Evolutionary conservation across 2,888 invertebrate species (phyloP).

Genomic region (Phlogophora meticulosa): DNA sequence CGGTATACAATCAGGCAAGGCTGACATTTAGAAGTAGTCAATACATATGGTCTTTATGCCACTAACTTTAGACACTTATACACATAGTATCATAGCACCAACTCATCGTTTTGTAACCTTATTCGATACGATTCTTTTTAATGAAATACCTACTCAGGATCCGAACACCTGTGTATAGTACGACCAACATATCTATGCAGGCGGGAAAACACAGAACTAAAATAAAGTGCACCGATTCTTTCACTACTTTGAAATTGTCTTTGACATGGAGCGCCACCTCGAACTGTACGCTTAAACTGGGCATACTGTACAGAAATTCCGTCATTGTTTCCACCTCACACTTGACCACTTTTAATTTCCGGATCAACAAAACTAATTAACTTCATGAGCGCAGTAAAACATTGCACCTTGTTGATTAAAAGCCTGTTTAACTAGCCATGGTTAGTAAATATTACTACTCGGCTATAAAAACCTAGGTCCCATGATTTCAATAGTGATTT

Average conservation of each 20-base stretch:
- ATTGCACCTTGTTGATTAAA: conserved; percentile 54
- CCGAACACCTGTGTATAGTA: no score
- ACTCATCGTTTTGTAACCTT: no score
- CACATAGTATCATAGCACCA: neutral
- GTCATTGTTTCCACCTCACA: conserved; percentile 2
- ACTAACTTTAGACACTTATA: neutral
- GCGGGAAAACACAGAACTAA: no score
- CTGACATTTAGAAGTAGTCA: conserved; percentile 4
- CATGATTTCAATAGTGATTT: conserved; percentile 36
- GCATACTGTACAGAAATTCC: neutral
- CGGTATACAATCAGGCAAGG: neutral
- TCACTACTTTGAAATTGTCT: no score
- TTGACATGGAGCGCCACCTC: no score
- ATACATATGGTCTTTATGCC: neutral
- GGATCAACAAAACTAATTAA: conserved; percentile 41
- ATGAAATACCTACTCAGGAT: no score
- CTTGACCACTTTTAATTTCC: conserved; percentile 43
- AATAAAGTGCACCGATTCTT: no score
- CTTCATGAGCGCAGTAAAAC: conserved; percentile 42
- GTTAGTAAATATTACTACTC: conserved; percentile 36
- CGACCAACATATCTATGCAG: no score
- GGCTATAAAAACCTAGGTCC: conserved; percentile 31
- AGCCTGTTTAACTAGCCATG: conserved; percentile 34
- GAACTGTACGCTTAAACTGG: no score
- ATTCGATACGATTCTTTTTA: no score